Evolutionary conservation across 2,113 vertebrate genomes (phyloP), one percentile per base, ranked within the genome.

Genomic region (Phasianus colchicus): DNA sequence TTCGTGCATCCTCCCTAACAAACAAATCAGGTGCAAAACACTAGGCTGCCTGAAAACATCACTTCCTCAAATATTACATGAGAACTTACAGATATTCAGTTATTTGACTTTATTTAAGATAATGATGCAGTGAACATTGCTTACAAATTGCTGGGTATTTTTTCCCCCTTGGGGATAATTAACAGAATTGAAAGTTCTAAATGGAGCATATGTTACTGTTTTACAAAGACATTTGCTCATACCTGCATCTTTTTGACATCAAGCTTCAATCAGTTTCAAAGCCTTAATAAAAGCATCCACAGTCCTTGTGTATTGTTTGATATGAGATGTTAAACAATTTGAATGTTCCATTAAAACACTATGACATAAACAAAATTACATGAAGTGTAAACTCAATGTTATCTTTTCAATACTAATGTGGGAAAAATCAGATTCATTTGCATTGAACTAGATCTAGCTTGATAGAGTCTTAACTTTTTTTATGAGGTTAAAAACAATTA

Each of bases 1-100:
- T 96, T 92, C 83, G 32, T 82, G 78, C 81, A 70, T 78, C 42
- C 66, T 97, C 57, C 29, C 24, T 77, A 67, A 86, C 19, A 76
- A 88, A 76, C 18, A 45, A 61, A 63, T 82, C 17, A 8, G 40
- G 27, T 89, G 20, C 30, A 22, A 76, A 70, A 58, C 8, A 22
- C 93, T 48, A 58, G 52, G 40, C 40, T 79, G 48, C 9, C 48
- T 82, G 36, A 92, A 76, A 70, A 43, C 12, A 16, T 79, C 9
- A 36, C 21, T 86, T 97, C 52, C 77, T 94, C 67, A 82, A 87
- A 93, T 95, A 92, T 91, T 87, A 54, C 43, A 58, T 81, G 71
- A 73, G 40, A 93, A 54, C 81, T 52, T 52, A 61, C 2, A 0
- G 72, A 77, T 94, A 65, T 24, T 92, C 69, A 70, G 27, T 40